Evolutionary conservation across 2,888 invertebrate species (phyloP).

Genomic region (Tipula confusa): DNA sequence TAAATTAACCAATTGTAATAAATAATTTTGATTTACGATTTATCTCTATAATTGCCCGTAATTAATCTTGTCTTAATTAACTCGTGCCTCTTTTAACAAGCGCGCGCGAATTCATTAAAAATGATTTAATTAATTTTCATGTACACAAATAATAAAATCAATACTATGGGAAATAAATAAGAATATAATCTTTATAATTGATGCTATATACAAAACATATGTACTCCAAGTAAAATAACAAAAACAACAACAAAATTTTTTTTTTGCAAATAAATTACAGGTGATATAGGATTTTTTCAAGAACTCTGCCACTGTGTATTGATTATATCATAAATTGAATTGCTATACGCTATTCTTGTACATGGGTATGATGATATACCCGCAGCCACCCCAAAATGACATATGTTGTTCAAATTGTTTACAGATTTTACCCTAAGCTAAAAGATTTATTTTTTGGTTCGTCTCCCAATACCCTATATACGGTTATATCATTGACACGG

Average conservation of each 20-base stretch:
- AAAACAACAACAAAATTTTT: too few species aligned
- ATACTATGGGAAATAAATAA: constrained; percentile 12
- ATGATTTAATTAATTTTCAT: neutral
- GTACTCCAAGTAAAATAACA: neutral
- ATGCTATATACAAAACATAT: neutral
- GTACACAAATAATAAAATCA: neutral
- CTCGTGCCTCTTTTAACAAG: neutral
- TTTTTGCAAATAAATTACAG: neutral
- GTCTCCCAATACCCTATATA: neutral
- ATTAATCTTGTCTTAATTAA: neutral
- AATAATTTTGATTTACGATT: neutral
- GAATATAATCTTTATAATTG: neutral
- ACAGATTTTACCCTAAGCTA: neutral
- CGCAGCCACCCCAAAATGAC: neutral
- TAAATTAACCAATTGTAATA: neutral
- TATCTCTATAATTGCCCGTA: neutral
- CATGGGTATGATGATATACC: too few species aligned
- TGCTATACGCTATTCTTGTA: too few species aligned
- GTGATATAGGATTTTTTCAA: neutral
- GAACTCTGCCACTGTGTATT: neutral
- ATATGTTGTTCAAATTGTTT: neutral
- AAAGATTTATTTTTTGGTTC: neutral
- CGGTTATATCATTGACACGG: neutral
- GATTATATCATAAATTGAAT: neutral
- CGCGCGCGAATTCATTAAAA: neutral